Percentiles rank a stretch among this genome's conserved stretches.
phyloP scores from a whole-genome alignment of 1,140 invertebrate species.

The Microplitis mediator region DNA sequence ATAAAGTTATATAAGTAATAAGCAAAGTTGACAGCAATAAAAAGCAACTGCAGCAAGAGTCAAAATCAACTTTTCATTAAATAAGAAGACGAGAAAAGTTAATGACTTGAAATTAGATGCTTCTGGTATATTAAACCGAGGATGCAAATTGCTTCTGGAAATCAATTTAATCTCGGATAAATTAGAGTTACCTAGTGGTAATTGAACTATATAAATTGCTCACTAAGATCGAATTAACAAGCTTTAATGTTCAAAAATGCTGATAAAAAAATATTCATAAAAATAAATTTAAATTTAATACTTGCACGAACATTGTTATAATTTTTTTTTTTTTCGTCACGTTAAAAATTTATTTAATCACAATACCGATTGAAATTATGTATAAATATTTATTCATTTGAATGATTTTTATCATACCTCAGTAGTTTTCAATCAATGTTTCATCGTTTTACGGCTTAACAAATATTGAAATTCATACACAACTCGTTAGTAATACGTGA shows the following conservation, averaged over 20 bases:
- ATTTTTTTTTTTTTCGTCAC: background rate
- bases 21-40: too few species aligned
- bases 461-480: conserved; percentile 19
- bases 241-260: background rate
- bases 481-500: conserved; percentile 8
- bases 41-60: too few species aligned
- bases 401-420: conserved; percentile 12
- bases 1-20: too few species aligned
- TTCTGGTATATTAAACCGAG: background rate
- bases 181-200: conserved; percentile 9
- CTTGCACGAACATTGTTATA: background rate
- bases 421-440: conserved; percentile 20
- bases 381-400: background rate
- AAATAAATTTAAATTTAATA: background rate
- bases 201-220: conserved; percentile 10
- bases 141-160: conserved; percentile 21
- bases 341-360: conserved; percentile 12
- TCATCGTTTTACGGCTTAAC: conserved; percentile 21
- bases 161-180: conserved; percentile 23
- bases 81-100: background rate
- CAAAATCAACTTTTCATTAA: background rate
- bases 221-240: conserved; percentile 8
- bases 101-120: conserved; percentile 8
- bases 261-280: conserved; percentile 2
- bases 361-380: background rate